Base-by-base conservation (phyloP, 2,888 invertebrate species). In the Tanaodytes sp. region DNA sequence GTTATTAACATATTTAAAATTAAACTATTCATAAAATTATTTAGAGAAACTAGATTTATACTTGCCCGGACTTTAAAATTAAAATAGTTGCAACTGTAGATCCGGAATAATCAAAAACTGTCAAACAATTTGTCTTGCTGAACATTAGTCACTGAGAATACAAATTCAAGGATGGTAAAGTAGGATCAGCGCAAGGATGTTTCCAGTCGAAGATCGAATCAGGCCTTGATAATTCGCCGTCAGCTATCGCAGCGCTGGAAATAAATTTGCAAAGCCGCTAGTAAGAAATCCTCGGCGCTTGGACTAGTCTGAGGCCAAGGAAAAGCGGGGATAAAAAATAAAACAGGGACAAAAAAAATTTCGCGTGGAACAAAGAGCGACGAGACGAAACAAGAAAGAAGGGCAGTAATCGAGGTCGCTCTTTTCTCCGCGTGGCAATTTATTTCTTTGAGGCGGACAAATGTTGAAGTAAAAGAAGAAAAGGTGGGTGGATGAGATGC, bases 401-500 rank as follows among this genome's bases (percentile, higher is more conserved):
- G 36, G 62, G 43, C 52, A 59, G 65, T 67, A 70, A 68, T 65
- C 63, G 71, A 63, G 66, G 61, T 54, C 52, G 68, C 52, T 71
- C 71, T 73, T 73, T 68, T 63, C 54, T 66, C 45, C 42, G 42
- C 45, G 45, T 31, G 63, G 75, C 73, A 76, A 81, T 81, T 75
- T 76, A 74, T 80, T 77, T 76, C 73, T 73, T 55, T 74, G 72
- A 75, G 73, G 72, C 75, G 74, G 76, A 78, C 78, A 77, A 80
- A 79, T 75, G 77, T 73, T 76, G 74, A 76, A 78, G 75, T 75
- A 71, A 63, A 62, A 63, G 71, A 68, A 64, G 62, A 42, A 45
- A 20, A 30, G 33, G 20, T 18, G 42, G 39, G 46, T 18, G 39
- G 55, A 23, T n/a, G 33, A 33, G 72, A 73, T 73, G 70, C 65